These are phyloP conservation scores for Cercopithecus mona DNA, from an alignment of 2,113 vertebrate species.

Conservation along the genomic window DNA sequence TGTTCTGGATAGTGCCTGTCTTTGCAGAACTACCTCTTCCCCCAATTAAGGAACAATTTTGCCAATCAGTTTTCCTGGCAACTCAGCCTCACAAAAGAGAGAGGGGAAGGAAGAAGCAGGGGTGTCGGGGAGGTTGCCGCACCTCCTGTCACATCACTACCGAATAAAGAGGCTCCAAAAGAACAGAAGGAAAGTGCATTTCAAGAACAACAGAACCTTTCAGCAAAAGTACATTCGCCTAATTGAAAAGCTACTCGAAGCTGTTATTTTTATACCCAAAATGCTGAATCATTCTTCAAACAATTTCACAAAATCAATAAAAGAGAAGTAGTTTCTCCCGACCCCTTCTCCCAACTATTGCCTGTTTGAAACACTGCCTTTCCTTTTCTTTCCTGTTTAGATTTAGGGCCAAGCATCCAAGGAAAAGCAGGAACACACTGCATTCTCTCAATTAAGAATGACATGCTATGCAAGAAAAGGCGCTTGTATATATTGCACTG, in stretches of 20 bases:
- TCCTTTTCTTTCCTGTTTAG: not conserved
- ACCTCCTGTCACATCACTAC: slow-evolving; percentile 32
- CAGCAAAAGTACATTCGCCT: not conserved
- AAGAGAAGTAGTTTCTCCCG: slow-evolving; percentile 15
- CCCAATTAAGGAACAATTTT: slow-evolving; percentile 54
- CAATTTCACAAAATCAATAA: slow-evolving; percentile 70
- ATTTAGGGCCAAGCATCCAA: not conserved
- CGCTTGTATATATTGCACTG: not conserved
- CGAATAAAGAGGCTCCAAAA: slow-evolving; percentile 54
- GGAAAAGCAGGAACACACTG: not conserved
- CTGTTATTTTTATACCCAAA: slow-evolving; percentile 66
- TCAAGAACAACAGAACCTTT: slow-evolving; percentile 45
- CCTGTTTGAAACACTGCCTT: not conserved
- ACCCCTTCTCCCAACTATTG: slow-evolving; percentile 20
- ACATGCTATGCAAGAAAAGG: not conserved
- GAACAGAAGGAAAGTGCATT: slow-evolving; percentile 47
- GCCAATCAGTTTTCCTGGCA: slow-evolving; percentile 19
- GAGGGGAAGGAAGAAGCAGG: not conserved
- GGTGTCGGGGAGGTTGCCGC: slow-evolving; percentile 26
- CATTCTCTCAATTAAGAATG: slow-evolving; percentile 60
- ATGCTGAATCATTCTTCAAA: slow-evolving; percentile 60
- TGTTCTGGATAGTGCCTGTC: not conserved
- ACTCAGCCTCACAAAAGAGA: not conserved
- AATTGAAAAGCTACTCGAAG: slow-evolving; percentile 37
- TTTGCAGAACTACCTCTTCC: slow-evolving; percentile 39